Base-by-base conservation (phyloP, 2,113 vertebrate species). In the Anarhynchus alexandrinus region DNA sequence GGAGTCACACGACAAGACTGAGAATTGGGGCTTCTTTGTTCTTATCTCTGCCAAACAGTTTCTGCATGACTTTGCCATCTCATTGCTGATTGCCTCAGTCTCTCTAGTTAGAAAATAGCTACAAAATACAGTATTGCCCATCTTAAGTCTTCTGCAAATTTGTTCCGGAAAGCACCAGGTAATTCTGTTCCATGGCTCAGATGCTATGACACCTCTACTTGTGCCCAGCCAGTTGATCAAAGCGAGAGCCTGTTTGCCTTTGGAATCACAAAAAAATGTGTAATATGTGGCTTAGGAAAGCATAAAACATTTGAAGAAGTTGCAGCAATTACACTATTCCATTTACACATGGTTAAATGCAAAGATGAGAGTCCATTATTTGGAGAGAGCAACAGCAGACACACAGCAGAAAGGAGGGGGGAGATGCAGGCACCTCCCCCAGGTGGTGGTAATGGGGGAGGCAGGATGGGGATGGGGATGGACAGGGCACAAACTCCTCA, bases 291-390 rank as follows among this genome's bases (percentile, higher is more conserved):
- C 36, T 94, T 21, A 42, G 7, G 38, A 71, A 73, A 59, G 27
- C 11, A 27, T 4, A 32, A 69, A 89, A 54, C 4, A 30, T 9
- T 57, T 52, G 22, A 82, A 59, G 34, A 21, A 91, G 29, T 45
- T 42, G 12, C 36, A 87, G 18, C 6, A 74, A 30, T 67, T 76
- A 19, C 16, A 25, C 5, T 34, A 34, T 34, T 30, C 18, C 5
- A 2, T n/a, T 82, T 64, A 49, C 15, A 43, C 1, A 1, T 0
- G 2, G 10, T 42, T 67, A 66, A 86, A 81, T 2, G 7, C 23
- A 59, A 94, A 88, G 1, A 70, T 2, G 51, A 45, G 5, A 12
- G 51, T 43, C 45, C 13, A 23, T 83, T 77, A 25, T 26, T 83
- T 3, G 4, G 22, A 70, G 15, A 45, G 5, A 47, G 16, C 25